phyloP scores from a whole-genome alignment of 2,113 vertebrate genomes.

The Athene noctua region DNA sequence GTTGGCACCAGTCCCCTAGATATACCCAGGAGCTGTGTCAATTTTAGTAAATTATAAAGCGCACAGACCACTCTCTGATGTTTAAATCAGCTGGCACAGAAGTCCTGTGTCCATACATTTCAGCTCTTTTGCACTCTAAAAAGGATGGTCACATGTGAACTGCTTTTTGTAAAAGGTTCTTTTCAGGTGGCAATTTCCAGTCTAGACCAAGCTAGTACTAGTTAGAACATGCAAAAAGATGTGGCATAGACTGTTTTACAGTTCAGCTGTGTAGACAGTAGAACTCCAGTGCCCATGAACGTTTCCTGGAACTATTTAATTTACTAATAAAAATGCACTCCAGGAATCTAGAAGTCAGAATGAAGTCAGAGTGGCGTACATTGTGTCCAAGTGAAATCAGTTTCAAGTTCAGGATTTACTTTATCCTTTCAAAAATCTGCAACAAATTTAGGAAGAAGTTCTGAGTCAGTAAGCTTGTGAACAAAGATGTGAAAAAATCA shows the following conservation, averaged over 20 bases:
- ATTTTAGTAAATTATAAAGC: neutral
- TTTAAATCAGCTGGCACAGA: neutral
- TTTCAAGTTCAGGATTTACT: neutral
- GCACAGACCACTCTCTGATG: neutral
- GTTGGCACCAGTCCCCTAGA: neutral
- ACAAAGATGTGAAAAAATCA: neutral
- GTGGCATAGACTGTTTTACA: neutral
- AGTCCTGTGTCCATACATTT: neutral
- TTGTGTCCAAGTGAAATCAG: conserved; percentile 23
- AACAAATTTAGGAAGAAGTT: conserved; percentile 12
- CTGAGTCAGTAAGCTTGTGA: neutral
- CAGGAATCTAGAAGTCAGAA: conserved; percentile 37
- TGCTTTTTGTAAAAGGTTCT: neutral
- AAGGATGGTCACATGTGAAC: neutral
- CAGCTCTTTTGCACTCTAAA: neutral
- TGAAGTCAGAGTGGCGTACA: neutral
- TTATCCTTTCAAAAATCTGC: conserved; percentile 1
- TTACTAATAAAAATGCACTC: conserved; percentile 50
- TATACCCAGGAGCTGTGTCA: neutral
- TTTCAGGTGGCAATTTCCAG: neutral
- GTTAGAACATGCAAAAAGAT: neutral
- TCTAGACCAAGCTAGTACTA: neutral
- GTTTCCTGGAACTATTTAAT: conserved; percentile 63
- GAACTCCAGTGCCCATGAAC: conserved; percentile 1
- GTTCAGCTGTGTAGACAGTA: conserved; percentile 21